Conservation (phyloP, 2,797 vertebrate species). For the Hippopotamyrus pictus region DNA sequence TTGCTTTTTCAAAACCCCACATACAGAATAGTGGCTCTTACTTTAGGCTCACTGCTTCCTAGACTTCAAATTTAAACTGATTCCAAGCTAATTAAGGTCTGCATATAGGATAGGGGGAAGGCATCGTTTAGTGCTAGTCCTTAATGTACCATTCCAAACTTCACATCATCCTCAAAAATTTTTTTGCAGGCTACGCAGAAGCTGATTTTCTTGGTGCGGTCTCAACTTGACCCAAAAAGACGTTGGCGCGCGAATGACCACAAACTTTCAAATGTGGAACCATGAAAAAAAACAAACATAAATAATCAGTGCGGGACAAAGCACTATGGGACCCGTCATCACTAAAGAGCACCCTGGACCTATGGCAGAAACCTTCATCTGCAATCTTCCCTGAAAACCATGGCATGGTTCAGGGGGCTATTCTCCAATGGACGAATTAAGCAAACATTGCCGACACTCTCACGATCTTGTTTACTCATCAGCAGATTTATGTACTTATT, state of each 20-base stretch:
- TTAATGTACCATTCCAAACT: conserved; percentile 69
- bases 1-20: conserved; percentile 63
- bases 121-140: conserved; percentile 69
- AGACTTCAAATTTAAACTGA: conserved; percentile 75
- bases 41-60: conserved; percentile 67
- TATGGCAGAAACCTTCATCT: neutral
- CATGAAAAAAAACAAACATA: neutral
- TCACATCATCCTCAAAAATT: conserved; percentile 73
- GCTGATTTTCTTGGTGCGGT: conserved; percentile 50
- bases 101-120: conserved; percentile 64
- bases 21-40: conserved; percentile 75
- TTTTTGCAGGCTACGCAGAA: conserved; percentile 63
- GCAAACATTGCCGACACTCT: neutral
- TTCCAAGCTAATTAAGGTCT: conserved; percentile 75
- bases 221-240: conserved; percentile 48
- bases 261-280: neutral
- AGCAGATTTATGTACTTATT: neutral
- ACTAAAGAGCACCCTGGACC: neutral
- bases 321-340: neutral
- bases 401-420: neutral
- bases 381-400: neutral
- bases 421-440: neutral
- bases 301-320: neutral
- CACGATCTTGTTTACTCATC: neutral
- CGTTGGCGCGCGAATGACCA: neutral